Evolutionary conservation across 1,140 invertebrate species (phyloP).

Genomic region (Bombus impatiens): DNA sequence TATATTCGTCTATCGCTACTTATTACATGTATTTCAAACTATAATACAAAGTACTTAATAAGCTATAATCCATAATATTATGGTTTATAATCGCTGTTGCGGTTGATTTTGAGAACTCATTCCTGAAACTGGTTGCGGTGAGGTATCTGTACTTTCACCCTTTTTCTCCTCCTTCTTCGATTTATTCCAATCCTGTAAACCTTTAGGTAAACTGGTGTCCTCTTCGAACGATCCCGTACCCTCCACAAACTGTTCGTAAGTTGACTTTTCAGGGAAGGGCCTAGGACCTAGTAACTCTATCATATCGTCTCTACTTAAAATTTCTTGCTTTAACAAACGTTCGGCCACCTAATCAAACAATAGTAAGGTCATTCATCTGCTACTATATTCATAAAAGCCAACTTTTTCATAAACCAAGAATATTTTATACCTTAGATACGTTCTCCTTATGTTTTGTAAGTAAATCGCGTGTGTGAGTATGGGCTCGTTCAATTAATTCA

Average conservation of each 20-base stretch:
- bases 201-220: constrained; percentile 97
- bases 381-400: neutral
- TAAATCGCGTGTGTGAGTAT: constrained; percentile 91
- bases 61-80: constrained; percentile 66
- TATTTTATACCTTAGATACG: constrained; percentile 89
- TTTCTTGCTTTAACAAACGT: constrained; percentile 96
- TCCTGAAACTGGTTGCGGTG: constrained; percentile 35
- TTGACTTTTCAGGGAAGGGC: constrained; percentile 99
- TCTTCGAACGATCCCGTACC: constrained; percentile 99
- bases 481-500: constrained; percentile 91
- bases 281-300: constrained; percentile 96
- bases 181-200: constrained; percentile 97
- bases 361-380: neutral
- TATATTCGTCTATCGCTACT: constrained; percentile 40
- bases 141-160: neutral
- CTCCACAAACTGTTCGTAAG: constrained; percentile 99
- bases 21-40: constrained; percentile 69
- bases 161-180: constrained; percentile 70
- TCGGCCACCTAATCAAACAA: constrained; percentile 90
- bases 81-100: constrained; percentile 70
- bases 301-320: constrained; percentile 98
- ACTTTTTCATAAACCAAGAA: constrained; percentile 32
- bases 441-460: constrained; percentile 93
- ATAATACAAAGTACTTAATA: constrained; percentile 78
- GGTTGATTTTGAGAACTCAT: constrained; percentile 61